Conservation (phyloP, 1,140 invertebrate genomes). For the Lasaia peninsularis region DNA sequence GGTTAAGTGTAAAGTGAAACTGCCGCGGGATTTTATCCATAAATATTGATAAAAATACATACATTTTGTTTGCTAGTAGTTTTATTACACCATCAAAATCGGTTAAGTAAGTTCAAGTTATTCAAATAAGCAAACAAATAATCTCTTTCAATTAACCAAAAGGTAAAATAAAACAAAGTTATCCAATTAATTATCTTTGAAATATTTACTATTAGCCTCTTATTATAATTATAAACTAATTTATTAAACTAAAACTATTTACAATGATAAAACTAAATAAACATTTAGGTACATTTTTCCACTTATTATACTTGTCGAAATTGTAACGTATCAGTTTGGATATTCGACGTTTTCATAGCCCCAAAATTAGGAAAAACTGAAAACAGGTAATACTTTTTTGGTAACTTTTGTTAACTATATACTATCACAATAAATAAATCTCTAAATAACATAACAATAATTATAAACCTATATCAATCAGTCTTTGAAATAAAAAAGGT, state of each 20-base stretch:
- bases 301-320: background rate
- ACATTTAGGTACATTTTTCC: constrained; percentile 4
- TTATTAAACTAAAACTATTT: constrained; percentile 11
- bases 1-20: too few relatives aligned
- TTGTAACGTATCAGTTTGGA: background rate
- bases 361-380: constrained; percentile 33
- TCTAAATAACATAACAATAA: constrained; percentile 63
- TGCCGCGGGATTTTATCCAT: too few relatives aligned
- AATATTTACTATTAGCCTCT: constrained; percentile 17
- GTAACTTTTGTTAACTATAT: constrained; percentile 68
- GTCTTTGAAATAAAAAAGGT: constrained; percentile 43
- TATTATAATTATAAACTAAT: constrained; percentile 4
- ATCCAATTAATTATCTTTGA: background rate
- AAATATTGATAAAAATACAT: too few relatives aligned
- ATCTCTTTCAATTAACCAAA: background rate
- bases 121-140: too few relatives aligned
- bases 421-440: constrained; percentile 71
- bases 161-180: constrained; percentile 12
- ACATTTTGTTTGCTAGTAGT: too few relatives aligned
- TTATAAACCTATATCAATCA: constrained; percentile 63
- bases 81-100: too few relatives aligned
- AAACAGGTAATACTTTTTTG: constrained; percentile 69
- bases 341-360: constrained; percentile 14
- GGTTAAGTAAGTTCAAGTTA: too few relatives aligned
- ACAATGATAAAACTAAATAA: constrained; percentile 5